These are phyloP conservation scores for Formica selysi DNA, from an alignment of 1,140 invertebrate genomes.

Conservation along the genomic window DNA sequence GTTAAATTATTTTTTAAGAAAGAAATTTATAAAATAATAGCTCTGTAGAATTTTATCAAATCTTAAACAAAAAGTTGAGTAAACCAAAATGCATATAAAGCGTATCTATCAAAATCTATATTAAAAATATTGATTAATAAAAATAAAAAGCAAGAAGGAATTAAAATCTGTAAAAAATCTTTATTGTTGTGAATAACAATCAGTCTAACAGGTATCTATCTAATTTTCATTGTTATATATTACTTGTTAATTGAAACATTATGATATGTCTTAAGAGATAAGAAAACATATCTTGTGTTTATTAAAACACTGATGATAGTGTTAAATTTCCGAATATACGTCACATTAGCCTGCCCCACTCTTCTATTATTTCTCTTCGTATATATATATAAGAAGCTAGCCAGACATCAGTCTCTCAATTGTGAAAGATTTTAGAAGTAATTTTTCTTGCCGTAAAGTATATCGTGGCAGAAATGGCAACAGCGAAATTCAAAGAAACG, in stretches of 20 bases:
- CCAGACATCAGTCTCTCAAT: background rate
- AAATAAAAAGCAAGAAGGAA: background rate
- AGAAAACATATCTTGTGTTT: constrained; percentile 13
- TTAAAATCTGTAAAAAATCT: background rate
- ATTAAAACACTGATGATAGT: background rate
- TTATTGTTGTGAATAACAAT: background rate
- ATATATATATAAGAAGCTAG: constrained; percentile 20
- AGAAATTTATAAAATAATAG: background rate
- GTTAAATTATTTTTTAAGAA: background rate
- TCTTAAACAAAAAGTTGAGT: background rate
- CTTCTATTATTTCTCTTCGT: background rate
- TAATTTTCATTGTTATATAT: background rate
- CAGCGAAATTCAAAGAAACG: constrained; percentile 74
- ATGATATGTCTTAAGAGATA: background rate
- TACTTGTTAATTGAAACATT: background rate
- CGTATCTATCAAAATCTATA: background rate
- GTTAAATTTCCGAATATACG: constrained; percentile 19
- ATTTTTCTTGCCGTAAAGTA: background rate
- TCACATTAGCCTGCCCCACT: background rate
- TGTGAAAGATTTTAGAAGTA: background rate
- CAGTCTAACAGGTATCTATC: background rate
- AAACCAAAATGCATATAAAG: background rate
- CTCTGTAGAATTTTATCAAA: background rate
- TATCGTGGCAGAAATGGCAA: constrained; percentile 71
- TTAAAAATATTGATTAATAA: background rate